Evolutionary conservation across 2,888 invertebrate genomes (phyloP), one percentile per base, ranked within the genome.

Genomic region (Drosophila multiciliata): DNA sequence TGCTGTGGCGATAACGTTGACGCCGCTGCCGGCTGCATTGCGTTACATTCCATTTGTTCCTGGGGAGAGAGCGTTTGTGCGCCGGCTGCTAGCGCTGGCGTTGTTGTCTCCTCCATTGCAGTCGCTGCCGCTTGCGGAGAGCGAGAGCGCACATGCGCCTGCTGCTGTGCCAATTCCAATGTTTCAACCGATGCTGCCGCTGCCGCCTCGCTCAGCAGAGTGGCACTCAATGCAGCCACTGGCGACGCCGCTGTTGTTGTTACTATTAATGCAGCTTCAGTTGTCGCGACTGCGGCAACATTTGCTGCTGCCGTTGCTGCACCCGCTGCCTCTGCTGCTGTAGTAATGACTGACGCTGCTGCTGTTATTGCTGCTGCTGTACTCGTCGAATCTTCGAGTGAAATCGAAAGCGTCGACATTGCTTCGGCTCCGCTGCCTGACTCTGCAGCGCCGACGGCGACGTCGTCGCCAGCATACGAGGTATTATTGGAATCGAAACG

Each of bases 401-500:
- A 82, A 75, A 80, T 66, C 58, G 90, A 87, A 75, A 82, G 75
- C 58, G 86, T 78, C 26, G 77, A 60, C 59, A 75, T 29, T 35
- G 35, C 32, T 20, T 61, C 45, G 15, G 23, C 15, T 4, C 45
- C 38, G 8, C 17, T 61, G 54, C 64, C 67, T 23, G 58, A 76
- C 17, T 48, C 70, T 0, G 20, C 36, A 6, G 29, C 53, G 45
- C 23, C 15, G 26, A 23, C 9, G 15, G 32, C 61, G 15, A 53
- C 49, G 49, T 82, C 91, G 49, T 91, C 88, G 63, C 78, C 75
- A 12, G 71, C 81, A 38, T 85, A 82, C 53, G 90, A 89, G 7
- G 84, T 89, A 35, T 90, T 92, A 20, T 89, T 85, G 29, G 92
- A 92, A 72, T 91, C 92, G 69, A 89, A 84, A 52, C 92, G 91